Evolutionary conservation across 1,140 invertebrate species (phyloP), one percentile per base, ranked within the genome.

Genomic region (Drosophila nigromelanica): DNA sequence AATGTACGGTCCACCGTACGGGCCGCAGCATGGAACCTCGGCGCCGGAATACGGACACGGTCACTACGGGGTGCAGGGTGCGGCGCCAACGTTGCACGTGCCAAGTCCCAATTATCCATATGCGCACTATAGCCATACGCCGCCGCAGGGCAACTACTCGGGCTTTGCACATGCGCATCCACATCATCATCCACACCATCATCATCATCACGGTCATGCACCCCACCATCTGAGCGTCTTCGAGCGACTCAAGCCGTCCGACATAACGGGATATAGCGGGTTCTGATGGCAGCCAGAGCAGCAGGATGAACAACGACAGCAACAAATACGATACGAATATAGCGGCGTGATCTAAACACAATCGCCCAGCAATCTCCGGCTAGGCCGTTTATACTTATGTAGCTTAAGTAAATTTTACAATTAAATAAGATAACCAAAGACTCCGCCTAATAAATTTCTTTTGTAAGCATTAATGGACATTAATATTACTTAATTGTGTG

Each of bases 91-190:
- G 4, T 24, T 92, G 5, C 91, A 92, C 42, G 76, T 92, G 37
- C 91, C 91, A 2, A 91, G 87, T 45, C 91, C 91, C 2, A 92
- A 92, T 60, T 92, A 92, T 75, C 83, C 80, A 3, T 81, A 82
- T 75, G 50, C 58, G 6, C 80, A 76, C 12, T 87, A 76, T 39
- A 40, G 63, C n/a, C 87, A 74, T 33, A 56, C 70, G 2, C 56
- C 76, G 2, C 62, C 76, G 1, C 87, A 90, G 43, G 60, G 47
- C 6, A 78, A 73, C 27, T 90, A 90, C 59, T 48, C 89, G 24
- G 60, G 70, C 18, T 76, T 52, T 15, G 37, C 61, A 14, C 60
- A 74, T 71, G 12, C 61, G 30, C 73, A 74, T 75, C 35, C 67
- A 7, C 74, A 78, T 51, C 37, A 39, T 15, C 68, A 48, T 37